Conservation (phyloP, 2,113 vertebrate species). For the Sceloporus undulatus region DNA sequence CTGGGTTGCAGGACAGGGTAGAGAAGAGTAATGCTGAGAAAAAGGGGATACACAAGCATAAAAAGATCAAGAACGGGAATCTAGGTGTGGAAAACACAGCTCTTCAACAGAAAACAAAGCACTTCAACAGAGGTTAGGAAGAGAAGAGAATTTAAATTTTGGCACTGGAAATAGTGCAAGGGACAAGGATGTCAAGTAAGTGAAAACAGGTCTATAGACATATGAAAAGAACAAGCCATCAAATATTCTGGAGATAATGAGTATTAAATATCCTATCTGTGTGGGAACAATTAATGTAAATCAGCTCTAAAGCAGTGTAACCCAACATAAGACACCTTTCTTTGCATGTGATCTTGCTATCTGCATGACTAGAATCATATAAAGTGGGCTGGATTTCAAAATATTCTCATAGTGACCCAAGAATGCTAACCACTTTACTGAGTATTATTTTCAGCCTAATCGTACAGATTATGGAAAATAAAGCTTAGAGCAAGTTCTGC, state of each 20-base stretch:
- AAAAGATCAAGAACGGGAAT: slow-evolving; percentile 8
- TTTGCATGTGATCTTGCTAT: neutral
- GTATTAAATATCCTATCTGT: too few species aligned
- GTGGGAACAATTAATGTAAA: neutral
- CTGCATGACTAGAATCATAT: neutral
- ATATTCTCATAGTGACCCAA: neutral
- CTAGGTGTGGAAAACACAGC: neutral
- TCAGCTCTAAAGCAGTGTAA: neutral
- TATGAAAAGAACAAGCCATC: neutral
- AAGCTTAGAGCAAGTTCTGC: neutral
- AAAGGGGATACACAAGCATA: slow-evolving; percentile 14
- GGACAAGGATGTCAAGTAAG: neutral
- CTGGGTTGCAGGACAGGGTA: neutral
- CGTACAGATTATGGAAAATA: neutral
- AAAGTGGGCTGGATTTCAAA: neutral
- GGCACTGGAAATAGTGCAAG: neutral
- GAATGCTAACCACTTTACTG: neutral
- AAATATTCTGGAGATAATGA: neutral
- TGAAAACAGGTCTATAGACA: neutral
- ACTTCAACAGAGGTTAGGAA: neutral
- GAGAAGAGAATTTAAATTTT: slow-evolving; percentile 10
- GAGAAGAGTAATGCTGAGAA: neutral
- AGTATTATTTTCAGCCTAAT: neutral
- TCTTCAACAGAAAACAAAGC: slow-evolving; percentile 13
- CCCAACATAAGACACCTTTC: neutral